Percentiles rank a stretch among this genome's conserved stretches.
Conservation (phyloP, 1,140 invertebrate genomes). For the Bombus superbus region DNA sequence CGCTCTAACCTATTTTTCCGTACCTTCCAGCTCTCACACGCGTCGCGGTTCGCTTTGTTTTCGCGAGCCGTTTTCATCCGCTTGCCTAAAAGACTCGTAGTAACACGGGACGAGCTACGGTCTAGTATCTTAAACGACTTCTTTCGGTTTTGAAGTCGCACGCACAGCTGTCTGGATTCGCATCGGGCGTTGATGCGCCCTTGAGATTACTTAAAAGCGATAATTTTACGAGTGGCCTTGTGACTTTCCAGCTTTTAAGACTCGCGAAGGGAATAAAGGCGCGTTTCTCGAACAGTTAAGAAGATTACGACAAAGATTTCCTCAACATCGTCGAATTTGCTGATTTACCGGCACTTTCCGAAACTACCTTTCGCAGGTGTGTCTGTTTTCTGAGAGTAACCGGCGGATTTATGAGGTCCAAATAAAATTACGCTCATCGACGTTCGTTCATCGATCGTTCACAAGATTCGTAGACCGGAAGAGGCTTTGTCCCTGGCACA, state of each 20-base stretch:
- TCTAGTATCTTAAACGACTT: slow-evolving; percentile 1
- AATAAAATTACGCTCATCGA: slow-evolving; percentile 21
- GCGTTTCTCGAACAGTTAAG: not conserved
- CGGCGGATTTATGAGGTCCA: not conserved
- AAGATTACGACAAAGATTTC: not conserved
- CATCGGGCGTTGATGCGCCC: too few species aligned
- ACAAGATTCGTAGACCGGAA: slow-evolving; percentile 47
- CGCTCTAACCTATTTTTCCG: slow-evolving; percentile 30
- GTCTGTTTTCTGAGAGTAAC: not conserved
- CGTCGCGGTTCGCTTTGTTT: slow-evolving; percentile 21
- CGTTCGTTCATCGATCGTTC: not conserved
- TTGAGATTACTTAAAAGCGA: not conserved
- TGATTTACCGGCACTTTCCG: not conserved
- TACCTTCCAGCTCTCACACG: not conserved
- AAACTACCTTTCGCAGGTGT: not conserved
- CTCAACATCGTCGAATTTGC: too few species aligned
- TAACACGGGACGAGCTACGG: too few species aligned
- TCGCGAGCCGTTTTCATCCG: not conserved
- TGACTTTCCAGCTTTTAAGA: not conserved
- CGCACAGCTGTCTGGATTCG: not conserved
- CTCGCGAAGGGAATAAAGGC: not conserved
- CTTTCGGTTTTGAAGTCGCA: not conserved
- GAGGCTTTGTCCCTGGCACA: slow-evolving; percentile 5
- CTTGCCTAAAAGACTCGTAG: not conserved
- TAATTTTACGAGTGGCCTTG: not conserved